Base-by-base conservation (phyloP, 2,888 invertebrate genomes). In the Caenorhabditis uteleia region DNA sequence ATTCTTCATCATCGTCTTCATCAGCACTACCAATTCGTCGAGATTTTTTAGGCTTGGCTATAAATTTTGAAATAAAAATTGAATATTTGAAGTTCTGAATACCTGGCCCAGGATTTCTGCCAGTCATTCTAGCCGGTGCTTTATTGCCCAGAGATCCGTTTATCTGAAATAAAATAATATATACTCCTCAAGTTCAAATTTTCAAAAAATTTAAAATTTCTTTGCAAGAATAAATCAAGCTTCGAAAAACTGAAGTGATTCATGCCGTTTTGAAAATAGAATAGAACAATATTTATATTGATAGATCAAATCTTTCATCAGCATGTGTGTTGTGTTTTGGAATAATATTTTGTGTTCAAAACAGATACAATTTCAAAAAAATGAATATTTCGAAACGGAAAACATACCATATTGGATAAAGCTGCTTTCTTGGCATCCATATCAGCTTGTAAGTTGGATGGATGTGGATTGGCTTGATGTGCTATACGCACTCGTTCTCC, bases 1-100 rank as follows among this genome's bases (percentile, higher is more conserved):
- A 68, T 10, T 68, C n/a, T n/a, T n/a, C n/a, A n/a, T n/a, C 71
- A 20, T 66, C 66, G 14, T 66, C 69, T n/a, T 64, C 56, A 14
- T 57, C 56, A 27, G 40, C 64, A 34, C 46, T 46, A 4, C 42
- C 54, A 12, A 48, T 56, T 16, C 46, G 51, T 44, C 21, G 45
- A 45, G n/a, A 34, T 40, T 40, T 57, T 58, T 38, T 58, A 36
- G 20, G 38, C 54, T 65, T 23, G 20, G 3, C 12, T 20, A 25
- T 18, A 43, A 26, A n/a, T 20, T 38, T 38, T n/a, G n/a, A n/a
- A n/a, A n/a, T n/a, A n/a, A n/a, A n/a, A n/a, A n/a, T n/a, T n/a
- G n/a, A n/a, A n/a, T n/a, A n/a, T n/a, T n/a, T n/a, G n/a, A n/a
- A n/a, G n/a, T n/a, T n/a, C n/a, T n/a, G n/a, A n/a, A n/a, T n/a